These are phyloP conservation scores for Platycercus adscitus DNA, from an alignment of 2,113 vertebrate species.

Conservation along the genomic window DNA sequence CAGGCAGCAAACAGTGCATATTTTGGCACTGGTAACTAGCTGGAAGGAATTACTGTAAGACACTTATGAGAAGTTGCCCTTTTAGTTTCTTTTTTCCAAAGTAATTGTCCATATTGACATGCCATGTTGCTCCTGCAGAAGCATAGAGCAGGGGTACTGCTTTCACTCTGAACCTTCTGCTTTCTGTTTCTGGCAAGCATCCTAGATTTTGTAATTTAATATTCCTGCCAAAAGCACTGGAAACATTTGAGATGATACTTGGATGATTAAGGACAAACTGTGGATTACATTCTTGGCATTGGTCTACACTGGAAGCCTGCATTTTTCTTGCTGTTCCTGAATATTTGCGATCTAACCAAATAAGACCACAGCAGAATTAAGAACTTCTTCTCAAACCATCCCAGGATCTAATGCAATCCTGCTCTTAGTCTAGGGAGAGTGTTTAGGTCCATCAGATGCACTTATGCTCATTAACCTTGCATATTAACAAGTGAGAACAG, in stretches of 20 bases:
- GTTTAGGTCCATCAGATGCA: neutral
- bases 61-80: neutral
- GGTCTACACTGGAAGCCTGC: neutral
- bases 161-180: neutral
- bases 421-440: neutral
- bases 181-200: constrained; percentile 22
- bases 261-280: constrained; percentile 41
- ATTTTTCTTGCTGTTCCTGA: constrained; percentile 16
- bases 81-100: neutral
- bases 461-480: neutral
- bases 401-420: neutral
- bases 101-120: neutral
- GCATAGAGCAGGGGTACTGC: neutral
- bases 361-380: neutral
- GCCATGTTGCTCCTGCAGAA: neutral
- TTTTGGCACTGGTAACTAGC: neutral
- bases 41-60: neutral
- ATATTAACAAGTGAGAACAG: neutral
- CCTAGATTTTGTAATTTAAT: constrained; percentile 46
- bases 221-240: constrained; percentile 43
- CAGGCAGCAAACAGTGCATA: neutral
- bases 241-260: constrained; percentile 49
- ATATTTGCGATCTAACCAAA: constrained; percentile 10
- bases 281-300: constrained; percentile 34
- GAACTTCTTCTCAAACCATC: neutral